These are phyloP conservation scores for Nebria brevicollis DNA, from an alignment of 2,888 invertebrate genomes.

Conservation along the genomic window DNA sequence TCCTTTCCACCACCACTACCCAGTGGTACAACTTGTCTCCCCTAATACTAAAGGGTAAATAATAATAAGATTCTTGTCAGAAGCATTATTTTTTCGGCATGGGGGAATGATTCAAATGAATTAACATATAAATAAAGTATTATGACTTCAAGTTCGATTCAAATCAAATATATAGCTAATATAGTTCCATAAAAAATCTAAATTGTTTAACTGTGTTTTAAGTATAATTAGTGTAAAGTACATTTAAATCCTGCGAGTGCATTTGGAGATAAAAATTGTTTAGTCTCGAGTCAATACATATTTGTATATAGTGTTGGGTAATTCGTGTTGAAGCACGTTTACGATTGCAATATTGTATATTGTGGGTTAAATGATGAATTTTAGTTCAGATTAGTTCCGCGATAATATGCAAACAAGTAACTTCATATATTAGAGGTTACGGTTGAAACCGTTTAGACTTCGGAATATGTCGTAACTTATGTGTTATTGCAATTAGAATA, in stretches of 20 bases:
- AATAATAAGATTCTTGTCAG: slow-evolving; percentile 38
- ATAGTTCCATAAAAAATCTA: neutral
- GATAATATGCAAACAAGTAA: no score
- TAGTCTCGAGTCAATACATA: neutral
- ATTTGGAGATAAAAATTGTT: no score
- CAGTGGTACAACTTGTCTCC: neutral
- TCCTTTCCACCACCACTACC: neutral
- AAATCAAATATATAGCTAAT: neutral
- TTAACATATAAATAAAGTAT: slow-evolving; percentile 1
- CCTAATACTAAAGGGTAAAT: slow-evolving; percentile 38
- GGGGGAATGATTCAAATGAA: neutral
- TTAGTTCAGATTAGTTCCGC: no score
- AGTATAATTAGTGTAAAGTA: neutral
- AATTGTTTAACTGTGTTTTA: neutral
- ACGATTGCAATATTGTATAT: no score
- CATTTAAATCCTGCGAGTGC: neutral
- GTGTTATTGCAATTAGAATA: no score
- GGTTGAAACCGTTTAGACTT: no score
- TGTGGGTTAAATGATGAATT: no score
- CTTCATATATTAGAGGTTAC: no score
- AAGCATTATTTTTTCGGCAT: neutral
- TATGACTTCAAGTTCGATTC: neutral
- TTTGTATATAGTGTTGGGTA: no score
- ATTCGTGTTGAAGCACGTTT: no score
- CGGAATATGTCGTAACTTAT: no score